Conservation (phyloP, 2,888 invertebrate species). For the Synergus japonicus region DNA sequence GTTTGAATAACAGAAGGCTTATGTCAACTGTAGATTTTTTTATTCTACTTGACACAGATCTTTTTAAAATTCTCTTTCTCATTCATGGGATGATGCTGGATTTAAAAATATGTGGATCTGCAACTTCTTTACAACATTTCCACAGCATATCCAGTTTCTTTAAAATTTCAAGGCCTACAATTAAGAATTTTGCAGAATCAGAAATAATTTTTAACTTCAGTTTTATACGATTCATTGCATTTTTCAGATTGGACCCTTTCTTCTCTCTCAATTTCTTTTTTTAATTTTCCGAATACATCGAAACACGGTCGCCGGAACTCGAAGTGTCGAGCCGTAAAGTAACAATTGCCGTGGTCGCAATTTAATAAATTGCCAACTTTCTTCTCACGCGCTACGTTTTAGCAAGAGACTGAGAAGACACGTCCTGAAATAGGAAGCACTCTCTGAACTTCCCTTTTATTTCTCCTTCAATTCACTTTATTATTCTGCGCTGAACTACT, state of each 20-base stretch:
- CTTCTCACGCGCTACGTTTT: conserved; percentile 29
- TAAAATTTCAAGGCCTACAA: too few species aligned
- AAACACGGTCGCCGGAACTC: not conserved
- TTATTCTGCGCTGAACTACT: conserved; percentile 31
- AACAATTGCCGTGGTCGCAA: conserved; percentile 33
- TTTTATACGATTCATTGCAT: not conserved
- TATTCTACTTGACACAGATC: too few species aligned
- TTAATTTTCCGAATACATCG: conserved; percentile 23
- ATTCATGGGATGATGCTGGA: too few species aligned
- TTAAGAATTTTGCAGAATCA: too few species aligned
- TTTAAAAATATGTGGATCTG: too few species aligned
- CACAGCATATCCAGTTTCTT: too few species aligned
- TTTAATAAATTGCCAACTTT: conserved; percentile 37
- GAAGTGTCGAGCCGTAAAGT: conserved; percentile 13
- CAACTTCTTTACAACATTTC: too few species aligned
- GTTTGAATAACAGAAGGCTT: too few species aligned
- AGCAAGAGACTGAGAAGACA: conserved; percentile 10
- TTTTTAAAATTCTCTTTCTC: too few species aligned
- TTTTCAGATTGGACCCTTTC: not conserved
- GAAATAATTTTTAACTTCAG: not conserved
- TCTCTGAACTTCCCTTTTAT: conserved; percentile 35
- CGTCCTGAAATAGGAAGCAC: conserved; percentile 24
- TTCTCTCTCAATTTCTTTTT: not conserved
- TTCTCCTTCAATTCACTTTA: conserved; percentile 19
- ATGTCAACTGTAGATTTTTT: too few species aligned